phyloP scores from a whole-genome alignment of 2,888 invertebrate genomes.

The Caradrina clavipalpis region DNA sequence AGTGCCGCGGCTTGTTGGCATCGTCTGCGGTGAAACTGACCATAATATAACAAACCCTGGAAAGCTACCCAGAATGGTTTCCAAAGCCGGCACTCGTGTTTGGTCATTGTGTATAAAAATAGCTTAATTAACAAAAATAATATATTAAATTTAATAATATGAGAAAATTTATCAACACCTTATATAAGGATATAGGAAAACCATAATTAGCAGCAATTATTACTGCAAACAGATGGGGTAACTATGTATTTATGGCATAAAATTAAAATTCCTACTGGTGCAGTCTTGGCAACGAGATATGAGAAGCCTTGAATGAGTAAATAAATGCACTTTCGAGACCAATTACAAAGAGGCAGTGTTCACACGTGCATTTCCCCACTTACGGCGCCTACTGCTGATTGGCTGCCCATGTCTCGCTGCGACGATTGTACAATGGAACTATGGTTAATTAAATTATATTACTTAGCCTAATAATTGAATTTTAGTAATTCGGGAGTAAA shows the following conservation, averaged over 20 bases:
- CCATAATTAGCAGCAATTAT: conserved; percentile 4
- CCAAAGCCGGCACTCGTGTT: no score
- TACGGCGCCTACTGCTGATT: background rate
- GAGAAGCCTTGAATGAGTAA: background rate
- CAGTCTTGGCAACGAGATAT: conserved; percentile 27
- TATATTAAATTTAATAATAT: no score
- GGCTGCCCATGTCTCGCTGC: conserved; percentile 10
- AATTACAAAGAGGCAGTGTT: no score
- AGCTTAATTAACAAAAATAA: no score
- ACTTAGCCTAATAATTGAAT: conserved; percentile 64
- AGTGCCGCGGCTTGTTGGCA: no score
- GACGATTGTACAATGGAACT: conserved; percentile 29
- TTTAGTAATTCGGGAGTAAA: conserved; percentile 66
- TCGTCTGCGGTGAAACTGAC: no score
- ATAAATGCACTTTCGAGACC: conserved; percentile 22
- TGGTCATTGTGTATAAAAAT: no score
- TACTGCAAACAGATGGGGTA: conserved; percentile 32
- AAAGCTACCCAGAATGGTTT: no score
- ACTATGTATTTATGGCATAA: conserved; percentile 47
- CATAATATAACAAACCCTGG: no score
- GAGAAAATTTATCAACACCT: no score
- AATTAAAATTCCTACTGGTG: conserved; percentile 23
- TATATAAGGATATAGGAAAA: background rate
- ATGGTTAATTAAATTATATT: conserved; percentile 42
- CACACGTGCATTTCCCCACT: no score